A percentile compares a stretch with the other conserved stretches of the same genome.
These are phyloP conservation scores for Tipula confusa DNA, from an alignment of 2,888 invertebrate species.

Conservation along the genomic window DNA sequence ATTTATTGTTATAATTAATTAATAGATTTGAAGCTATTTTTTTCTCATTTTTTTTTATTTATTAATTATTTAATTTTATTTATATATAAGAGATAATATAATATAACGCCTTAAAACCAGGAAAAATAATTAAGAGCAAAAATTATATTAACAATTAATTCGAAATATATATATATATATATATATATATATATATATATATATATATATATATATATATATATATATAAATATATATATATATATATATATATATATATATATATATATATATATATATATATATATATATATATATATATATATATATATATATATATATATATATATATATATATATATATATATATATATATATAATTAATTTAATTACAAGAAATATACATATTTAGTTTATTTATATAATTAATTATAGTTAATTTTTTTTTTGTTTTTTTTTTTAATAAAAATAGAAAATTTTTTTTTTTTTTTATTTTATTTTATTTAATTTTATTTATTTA, in stretches of 20 bases:
- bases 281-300: neutral
- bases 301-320: neutral
- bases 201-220: neutral
- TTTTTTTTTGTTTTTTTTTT: neutral
- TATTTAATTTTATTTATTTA: neutral
- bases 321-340: neutral
- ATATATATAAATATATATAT: neutral
- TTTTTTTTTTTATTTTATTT: neutral
- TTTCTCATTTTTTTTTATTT: neutral
- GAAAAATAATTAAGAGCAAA: neutral
- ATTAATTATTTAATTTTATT: neutral
- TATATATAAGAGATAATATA: neutral
- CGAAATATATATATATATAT: neutral
- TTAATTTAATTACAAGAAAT: neutral
- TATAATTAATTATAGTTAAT: neutral
- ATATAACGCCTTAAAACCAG: constrained; percentile 20
- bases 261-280: neutral
- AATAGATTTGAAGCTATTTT: constrained; percentile 13
- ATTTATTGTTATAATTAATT: constrained; percentile 21
- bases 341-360: neutral
- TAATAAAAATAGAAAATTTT: constrained; percentile 6
- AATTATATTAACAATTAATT: neutral
- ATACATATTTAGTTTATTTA: neutral
- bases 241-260: neutral
- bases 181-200: neutral